Evolutionary conservation across 2,888 invertebrate species (phyloP).

Genomic region (Tyria jacobaeae): DNA sequence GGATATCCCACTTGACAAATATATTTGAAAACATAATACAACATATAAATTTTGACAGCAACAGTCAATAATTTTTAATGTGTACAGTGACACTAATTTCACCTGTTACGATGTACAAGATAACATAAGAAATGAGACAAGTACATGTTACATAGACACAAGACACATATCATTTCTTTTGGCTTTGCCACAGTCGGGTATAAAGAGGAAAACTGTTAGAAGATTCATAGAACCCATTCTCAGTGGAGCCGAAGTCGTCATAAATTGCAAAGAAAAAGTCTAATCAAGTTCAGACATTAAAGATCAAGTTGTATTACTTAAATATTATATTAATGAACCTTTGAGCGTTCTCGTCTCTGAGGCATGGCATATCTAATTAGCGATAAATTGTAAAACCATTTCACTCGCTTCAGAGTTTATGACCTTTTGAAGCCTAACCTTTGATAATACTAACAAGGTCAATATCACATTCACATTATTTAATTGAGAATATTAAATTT

Average conservation of each 20-base stretch:
- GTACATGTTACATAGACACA: too few species aligned
- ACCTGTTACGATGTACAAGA: too few species aligned
- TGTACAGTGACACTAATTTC: too few species aligned
- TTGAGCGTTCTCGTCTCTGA: not conserved
- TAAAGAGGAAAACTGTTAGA: not conserved
- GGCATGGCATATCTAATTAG: conserved; percentile 7
- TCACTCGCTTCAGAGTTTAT: conserved; percentile 7
- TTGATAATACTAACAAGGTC: not conserved
- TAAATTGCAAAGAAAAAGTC: not conserved
- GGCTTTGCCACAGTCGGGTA: too few species aligned
- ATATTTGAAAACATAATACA: too few species aligned
- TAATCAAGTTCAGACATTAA: not conserved
- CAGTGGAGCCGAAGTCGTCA: not conserved
- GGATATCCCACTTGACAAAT: too few species aligned
- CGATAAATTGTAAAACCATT: conserved; percentile 2
- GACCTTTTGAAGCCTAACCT: conserved; percentile 6
- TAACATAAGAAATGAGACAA: too few species aligned
- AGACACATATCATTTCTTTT: too few species aligned
- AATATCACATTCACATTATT: conserved; percentile 7
- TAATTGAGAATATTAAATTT: conserved; percentile 6
- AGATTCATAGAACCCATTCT: not conserved
- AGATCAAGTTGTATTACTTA: not conserved
- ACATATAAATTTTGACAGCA: too few species aligned
- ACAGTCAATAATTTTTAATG: too few species aligned
- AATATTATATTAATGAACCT: conserved; percentile 8